Conservation (phyloP, 2,888 invertebrate species). For the Neoitamus cyanurus region DNA sequence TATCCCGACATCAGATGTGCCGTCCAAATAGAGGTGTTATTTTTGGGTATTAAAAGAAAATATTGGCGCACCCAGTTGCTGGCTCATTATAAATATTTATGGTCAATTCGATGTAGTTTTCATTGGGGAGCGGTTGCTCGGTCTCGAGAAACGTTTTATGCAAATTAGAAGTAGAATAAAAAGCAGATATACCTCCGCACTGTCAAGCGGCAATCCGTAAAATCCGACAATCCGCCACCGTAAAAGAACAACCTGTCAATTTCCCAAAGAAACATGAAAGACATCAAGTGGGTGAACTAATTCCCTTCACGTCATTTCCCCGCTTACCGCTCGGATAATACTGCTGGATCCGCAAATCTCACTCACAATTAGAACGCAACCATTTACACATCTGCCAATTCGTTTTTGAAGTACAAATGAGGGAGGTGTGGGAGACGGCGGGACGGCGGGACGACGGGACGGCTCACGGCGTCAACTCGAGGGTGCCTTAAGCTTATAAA, state of each 20-base stretch:
- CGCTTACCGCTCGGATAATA: neutral
- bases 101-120: neutral
- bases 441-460: neutral
- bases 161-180: neutral
- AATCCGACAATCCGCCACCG: neutral
- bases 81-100: neutral
- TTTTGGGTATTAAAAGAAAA: conserved; percentile 34
- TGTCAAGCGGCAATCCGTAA: neutral
- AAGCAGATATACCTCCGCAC: neutral
- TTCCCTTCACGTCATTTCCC: conserved; percentile 39
- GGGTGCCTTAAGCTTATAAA: conserved; percentile 44
- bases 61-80: neutral
- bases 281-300: conserved; percentile 32
- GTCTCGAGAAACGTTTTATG: neutral
- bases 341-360: conserved; percentile 40
- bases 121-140: neutral
- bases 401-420: conserved; percentile 41
- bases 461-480: neutral
- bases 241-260: conserved; percentile 44
- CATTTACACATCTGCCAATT: conserved; percentile 47
- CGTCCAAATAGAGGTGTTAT: neutral
- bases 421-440: neutral
- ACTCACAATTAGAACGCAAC: conserved; percentile 41
- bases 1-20: conserved; percentile 30
- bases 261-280: conserved; percentile 31